phyloP scores from a whole-genome alignment of 2,113 vertebrate genomes.

The Ageneiosus marmoratus region DNA sequence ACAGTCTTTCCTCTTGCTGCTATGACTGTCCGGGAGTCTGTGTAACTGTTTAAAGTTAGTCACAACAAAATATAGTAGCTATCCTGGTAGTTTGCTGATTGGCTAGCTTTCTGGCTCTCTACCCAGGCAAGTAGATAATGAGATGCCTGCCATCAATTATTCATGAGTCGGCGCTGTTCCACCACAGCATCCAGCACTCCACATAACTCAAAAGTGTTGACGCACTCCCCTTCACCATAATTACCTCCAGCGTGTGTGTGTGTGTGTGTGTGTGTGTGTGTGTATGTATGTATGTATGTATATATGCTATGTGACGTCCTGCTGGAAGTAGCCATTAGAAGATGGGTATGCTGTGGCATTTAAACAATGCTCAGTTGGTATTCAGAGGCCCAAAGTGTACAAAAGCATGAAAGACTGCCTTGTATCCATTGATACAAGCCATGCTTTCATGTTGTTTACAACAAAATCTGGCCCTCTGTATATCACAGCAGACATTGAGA shows the following conservation, averaged over 20 bases:
- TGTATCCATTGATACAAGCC: too few relatives aligned
- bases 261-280: neutral
- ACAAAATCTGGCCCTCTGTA: too few relatives aligned
- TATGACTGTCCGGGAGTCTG: neutral
- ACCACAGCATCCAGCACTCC: neutral
- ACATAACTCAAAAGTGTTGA: conserved; percentile 22
- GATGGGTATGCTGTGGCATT: too few relatives aligned
- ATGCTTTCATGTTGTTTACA: too few relatives aligned
- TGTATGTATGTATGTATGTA: too few relatives aligned
- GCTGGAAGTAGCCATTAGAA: too few relatives aligned
- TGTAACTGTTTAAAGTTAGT: neutral
- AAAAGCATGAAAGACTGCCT: too few relatives aligned
- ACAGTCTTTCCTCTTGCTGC: neutral
- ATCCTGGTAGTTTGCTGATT: conserved; percentile 43
- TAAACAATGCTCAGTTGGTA: too few relatives aligned
- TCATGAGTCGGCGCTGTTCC: conserved; percentile 38
- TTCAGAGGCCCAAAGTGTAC: too few relatives aligned
- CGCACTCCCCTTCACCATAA: conserved; percentile 15
- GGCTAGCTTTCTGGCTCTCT: conserved; percentile 28
- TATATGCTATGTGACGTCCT: too few relatives aligned
- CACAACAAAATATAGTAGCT: neutral
- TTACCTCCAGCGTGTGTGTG: conserved; percentile 16
- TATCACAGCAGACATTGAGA: too few relatives aligned
- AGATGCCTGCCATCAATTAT: conserved; percentile 49
- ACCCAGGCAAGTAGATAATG: conserved; percentile 33